Evolutionary conservation across 2,888 invertebrate species (phyloP).

Genomic region (Brenthis daphne): DNA sequence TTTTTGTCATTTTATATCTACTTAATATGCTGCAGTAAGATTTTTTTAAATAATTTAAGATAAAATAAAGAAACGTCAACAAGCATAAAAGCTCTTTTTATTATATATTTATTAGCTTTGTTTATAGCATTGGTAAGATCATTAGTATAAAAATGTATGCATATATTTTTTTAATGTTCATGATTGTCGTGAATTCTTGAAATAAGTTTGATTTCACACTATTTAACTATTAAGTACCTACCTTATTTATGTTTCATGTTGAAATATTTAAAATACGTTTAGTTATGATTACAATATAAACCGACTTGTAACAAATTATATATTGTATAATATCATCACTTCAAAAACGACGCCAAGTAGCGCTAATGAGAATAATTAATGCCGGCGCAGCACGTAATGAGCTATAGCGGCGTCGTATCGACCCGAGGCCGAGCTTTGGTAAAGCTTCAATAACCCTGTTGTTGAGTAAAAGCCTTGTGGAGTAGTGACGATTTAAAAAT

Average conservation of each 20-base stretch:
- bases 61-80: too few species aligned
- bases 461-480: slow-evolving; percentile 17
- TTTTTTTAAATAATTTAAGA: too few species aligned
- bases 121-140: too few species aligned
- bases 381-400: slow-evolving; percentile 46
- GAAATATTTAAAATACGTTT: not conserved
- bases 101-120: too few species aligned
- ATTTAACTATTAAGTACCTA: too few species aligned
- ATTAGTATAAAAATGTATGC: too few species aligned
- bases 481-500: slow-evolving; percentile 11
- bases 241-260: too few species aligned
- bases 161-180: too few species aligned
- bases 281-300: not conserved
- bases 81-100: too few species aligned
- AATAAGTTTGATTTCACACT: not conserved
- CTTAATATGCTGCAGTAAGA: too few species aligned
- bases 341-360: slow-evolving; percentile 29
- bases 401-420: slow-evolving; percentile 46
- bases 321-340: slow-evolving; percentile 29
- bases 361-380: slow-evolving; percentile 52
- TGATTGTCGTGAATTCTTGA: too few species aligned
- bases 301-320: not conserved
- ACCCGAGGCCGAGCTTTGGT: slow-evolving; percentile 32
- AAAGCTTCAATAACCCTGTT: slow-evolving; percentile 20
- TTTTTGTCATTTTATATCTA: too few species aligned